Percentiles rank a stretch among this genome's conserved stretches.
phyloP scores from a whole-genome alignment of 2,797 vertebrate species.

The Pipistrellus pygmaeus region DNA sequence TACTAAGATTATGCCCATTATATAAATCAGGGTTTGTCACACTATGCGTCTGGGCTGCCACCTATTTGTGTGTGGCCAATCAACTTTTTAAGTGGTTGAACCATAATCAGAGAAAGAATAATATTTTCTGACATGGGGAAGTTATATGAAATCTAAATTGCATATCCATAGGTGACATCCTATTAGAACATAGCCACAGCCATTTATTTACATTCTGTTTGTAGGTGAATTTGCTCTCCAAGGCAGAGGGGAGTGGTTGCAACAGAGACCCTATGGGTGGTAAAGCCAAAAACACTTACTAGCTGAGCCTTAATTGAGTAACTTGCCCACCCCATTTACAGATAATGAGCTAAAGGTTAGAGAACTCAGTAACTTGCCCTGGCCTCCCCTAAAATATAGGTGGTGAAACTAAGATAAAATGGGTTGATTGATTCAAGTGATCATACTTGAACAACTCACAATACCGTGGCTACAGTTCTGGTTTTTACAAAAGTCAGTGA shows the following conservation, averaged over 20 bases:
- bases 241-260: background rate
- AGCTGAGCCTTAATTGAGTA: background rate
- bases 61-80: background rate
- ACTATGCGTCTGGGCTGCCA: background rate
- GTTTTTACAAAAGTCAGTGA: background rate
- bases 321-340: background rate
- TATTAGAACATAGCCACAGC: background rate
- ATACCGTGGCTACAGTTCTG: background rate
- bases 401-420: background rate
- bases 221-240: background rate
- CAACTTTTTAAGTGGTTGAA: background rate
- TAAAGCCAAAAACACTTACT: background rate
- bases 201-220: background rate
- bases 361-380: background rate
- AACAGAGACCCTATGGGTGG: background rate
- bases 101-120: conserved; percentile 1
- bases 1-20: background rate
- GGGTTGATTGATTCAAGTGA: background rate
- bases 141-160: background rate
- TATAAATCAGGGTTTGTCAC: background rate
- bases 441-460: background rate
- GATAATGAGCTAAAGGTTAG: background rate
- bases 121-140: background rate
- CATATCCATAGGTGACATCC: background rate
- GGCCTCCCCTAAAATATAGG: background rate